A percentile compares a stretch with the other conserved stretches of the same genome.
Evolutionary conservation across 2,797 vertebrate species (phyloP).

Genomic region (Nannoperca australis): DNA sequence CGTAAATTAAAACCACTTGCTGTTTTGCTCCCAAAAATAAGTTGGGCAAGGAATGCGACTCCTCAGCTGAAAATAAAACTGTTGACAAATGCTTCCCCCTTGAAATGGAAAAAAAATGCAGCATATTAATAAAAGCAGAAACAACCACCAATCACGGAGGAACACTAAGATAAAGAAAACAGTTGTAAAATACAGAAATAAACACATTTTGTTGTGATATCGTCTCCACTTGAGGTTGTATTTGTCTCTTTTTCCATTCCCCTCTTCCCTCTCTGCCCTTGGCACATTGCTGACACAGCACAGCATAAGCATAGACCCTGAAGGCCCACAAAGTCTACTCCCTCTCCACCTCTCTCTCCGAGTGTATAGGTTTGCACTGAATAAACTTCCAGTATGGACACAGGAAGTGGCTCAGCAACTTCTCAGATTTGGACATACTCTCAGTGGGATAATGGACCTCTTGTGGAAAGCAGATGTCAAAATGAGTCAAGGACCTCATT

Average conservation of each 20-base stretch:
- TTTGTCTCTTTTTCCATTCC: slow-evolving; percentile 38
- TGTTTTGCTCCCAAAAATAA: slow-evolving; percentile 75
- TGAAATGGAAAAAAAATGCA: slow-evolving; percentile 43
- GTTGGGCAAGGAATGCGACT: slow-evolving; percentile 68
- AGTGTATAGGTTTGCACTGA: slow-evolving; percentile 85
- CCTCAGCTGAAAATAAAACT: slow-evolving; percentile 65
- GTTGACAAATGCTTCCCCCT: slow-evolving; percentile 55
- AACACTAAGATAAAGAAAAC: background rate
- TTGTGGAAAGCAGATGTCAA: slow-evolving; percentile 75
- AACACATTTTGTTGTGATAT: slow-evolving; percentile 31
- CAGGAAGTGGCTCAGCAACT: slow-evolving; percentile 92
- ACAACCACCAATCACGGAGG: background rate
- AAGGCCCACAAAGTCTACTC: slow-evolving; percentile 41
- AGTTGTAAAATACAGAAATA: slow-evolving; percentile 9
- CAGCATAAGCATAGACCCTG: slow-evolving; percentile 26
- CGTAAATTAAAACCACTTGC: slow-evolving; percentile 82
- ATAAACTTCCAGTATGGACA: slow-evolving; percentile 89
- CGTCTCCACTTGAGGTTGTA: slow-evolving; percentile 31
- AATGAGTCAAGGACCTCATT: slow-evolving; percentile 58
- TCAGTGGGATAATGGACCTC: slow-evolving; percentile 59
- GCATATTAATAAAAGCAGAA: slow-evolving; percentile 32
- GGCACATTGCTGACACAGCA: slow-evolving; percentile 89
- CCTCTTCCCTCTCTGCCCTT: slow-evolving; percentile 35
- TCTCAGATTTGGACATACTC: slow-evolving; percentile 65
- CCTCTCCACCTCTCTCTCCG: slow-evolving; percentile 47